Evolutionary conservation across 2,113 vertebrate genomes (phyloP).

Genomic region (Cinclus cinclus): DNA sequence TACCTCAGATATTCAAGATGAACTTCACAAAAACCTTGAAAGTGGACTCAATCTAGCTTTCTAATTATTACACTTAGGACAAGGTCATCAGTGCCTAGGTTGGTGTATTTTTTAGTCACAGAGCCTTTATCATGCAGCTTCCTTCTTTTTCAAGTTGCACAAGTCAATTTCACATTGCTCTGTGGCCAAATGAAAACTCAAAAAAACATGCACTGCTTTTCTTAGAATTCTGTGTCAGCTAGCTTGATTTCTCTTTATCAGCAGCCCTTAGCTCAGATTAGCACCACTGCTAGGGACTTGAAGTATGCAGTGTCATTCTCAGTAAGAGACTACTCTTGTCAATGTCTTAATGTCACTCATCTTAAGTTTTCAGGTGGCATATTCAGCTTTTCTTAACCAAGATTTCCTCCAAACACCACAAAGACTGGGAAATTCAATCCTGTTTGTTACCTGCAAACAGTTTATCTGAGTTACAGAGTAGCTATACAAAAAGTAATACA

Average conservation of each 20-base stretch:
- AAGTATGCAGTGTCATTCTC: not conserved
- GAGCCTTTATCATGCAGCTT: not conserved
- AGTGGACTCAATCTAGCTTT: not conserved
- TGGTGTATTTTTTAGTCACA: not conserved
- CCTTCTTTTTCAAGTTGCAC: not conserved
- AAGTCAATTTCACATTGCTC: not conserved
- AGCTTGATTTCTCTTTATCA: not conserved
- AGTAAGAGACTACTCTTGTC: not conserved
- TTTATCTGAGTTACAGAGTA: not conserved
- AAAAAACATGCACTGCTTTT: not conserved
- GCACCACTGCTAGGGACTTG: not conserved
- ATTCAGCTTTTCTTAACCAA: not conserved
- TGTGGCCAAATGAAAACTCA: not conserved
- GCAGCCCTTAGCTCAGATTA: not conserved
- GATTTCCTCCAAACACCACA: not conserved
- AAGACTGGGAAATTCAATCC: not conserved
- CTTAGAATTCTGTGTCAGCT: not conserved
- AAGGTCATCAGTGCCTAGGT: not conserved
- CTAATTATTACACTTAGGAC: not conserved
- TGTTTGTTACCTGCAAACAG: not conserved
- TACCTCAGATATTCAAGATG: not conserved
- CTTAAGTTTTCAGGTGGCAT: not conserved
- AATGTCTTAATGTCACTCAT: not conserved
- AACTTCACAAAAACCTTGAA: not conserved
- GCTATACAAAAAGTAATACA: rapidly evolving